Base-by-base conservation (phyloP, 2,113 vertebrate species). In the Ailuropoda melanoleuca region DNA sequence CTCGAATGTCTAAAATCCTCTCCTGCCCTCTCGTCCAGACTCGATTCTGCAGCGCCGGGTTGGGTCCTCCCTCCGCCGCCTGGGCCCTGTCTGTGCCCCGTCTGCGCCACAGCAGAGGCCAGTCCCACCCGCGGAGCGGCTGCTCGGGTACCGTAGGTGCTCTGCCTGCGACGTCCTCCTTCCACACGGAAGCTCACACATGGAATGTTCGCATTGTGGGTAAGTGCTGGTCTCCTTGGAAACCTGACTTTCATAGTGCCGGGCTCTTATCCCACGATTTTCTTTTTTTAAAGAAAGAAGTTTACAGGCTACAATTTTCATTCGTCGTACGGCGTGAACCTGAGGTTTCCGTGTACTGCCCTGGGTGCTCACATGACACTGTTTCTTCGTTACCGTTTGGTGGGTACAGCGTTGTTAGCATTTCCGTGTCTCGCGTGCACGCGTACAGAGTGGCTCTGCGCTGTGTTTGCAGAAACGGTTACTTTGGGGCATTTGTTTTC, bases 161-260 rank as follows among this genome's bases (percentile, higher is more conserved):
- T 66, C 62, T 14, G 15, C 62, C 62, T 34, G 62, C 62, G 3
- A 3, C 13, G 14, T 13, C 50, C 50, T 53, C 50, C 50, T 48
- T 18, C 60, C 15, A 50, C 80, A 34, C 1, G 4, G 24, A 50
- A 88, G 77, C 86, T 70, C 72, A 50, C 68, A 68, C 80, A 19
- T 34, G 43, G 37, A 90, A 66, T 66, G 66, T 85, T 93, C 90
- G 83, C 80, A 58, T 64, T 56, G 48, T 83, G 88, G 78, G 48
- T 80, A 93, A 97, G 24, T 80, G 92, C 82, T 31, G 96, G 89
- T 97, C 97, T 84, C 97, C 93, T 92, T 96, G 95, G 96, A 39
- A 97, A 97, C 97, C 19, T 81, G 95, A 93, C 88, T 74, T 93
- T 81, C 84, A 50, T 92, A 68, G 90, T 96, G 88, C 92, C 62